These are phyloP conservation scores for Periphyllus acericola DNA, from an alignment of 2,888 invertebrate species.

Conservation along the genomic window DNA sequence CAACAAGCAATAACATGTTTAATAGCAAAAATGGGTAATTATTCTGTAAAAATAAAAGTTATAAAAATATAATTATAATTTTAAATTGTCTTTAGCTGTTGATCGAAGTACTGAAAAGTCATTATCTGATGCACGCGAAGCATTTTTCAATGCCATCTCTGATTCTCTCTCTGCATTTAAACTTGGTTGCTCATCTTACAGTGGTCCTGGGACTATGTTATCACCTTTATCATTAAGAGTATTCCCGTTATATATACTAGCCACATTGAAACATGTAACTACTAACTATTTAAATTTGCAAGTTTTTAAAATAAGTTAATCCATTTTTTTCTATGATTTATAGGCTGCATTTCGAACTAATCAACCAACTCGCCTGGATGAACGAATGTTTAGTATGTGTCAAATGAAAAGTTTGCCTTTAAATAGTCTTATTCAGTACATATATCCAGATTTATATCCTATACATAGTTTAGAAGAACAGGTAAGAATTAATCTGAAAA, in stretches of 20 bases:
- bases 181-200: constrained; percentile 68
- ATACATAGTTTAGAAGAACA: constrained; percentile 78
- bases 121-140: constrained; percentile 93
- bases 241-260: constrained; percentile 88
- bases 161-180: constrained; percentile 86
- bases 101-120: constrained; percentile 88
- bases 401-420: constrained; percentile 90
- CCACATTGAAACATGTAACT: constrained; percentile 85
- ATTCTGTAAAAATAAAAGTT: neutral
- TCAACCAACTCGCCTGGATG: constrained; percentile 88
- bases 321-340: constrained; percentile 18
- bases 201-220: constrained; percentile 73
- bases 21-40: constrained; percentile 92
- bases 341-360: constrained; percentile 91
- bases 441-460: constrained; percentile 94
- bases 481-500: constrained; percentile 66
- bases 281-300: constrained; percentile 68
- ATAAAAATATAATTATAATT: neutral
- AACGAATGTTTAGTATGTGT: constrained; percentile 92
- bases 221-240: constrained; percentile 82
- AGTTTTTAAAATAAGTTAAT: neutral
- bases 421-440: constrained; percentile 79
- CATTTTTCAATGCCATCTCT: constrained; percentile 92
- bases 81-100: constrained; percentile 74
- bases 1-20: constrained; percentile 92